These are phyloP conservation scores for Pipistrellus nathusii DNA, from an alignment of 2,797 vertebrate genomes.

Conservation along the genomic window DNA sequence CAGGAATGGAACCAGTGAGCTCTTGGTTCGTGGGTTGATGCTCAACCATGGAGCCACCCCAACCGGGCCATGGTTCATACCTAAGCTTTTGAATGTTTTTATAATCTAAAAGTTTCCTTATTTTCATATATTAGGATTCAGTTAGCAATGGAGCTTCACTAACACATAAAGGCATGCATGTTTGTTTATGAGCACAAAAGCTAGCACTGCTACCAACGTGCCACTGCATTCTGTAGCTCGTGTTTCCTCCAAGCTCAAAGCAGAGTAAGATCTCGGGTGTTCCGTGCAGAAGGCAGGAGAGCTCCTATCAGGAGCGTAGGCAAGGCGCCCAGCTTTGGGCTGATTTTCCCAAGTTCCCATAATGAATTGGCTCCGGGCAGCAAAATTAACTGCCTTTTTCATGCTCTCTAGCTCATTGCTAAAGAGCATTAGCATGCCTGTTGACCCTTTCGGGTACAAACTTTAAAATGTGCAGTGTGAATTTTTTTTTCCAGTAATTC, in stretches of 20 bases:
- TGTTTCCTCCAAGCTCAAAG: slow-evolving; percentile 25
- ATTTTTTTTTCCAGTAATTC: slow-evolving; percentile 27
- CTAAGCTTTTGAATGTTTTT: not conserved
- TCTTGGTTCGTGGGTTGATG: too few species aligned
- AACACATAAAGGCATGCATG: not conserved
- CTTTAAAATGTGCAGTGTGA: slow-evolving; percentile 2
- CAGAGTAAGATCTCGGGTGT: not conserved
- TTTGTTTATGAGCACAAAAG: not conserved
- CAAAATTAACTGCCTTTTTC: slow-evolving; percentile 37
- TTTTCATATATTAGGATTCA: not conserved
- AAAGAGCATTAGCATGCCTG: not conserved
- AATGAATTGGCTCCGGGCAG: not conserved
- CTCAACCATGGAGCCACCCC: too few species aligned
- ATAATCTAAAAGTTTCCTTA: not conserved
- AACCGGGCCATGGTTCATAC: not conserved
- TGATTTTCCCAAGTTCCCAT: slow-evolving; percentile 31
- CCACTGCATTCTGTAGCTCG: not conserved
- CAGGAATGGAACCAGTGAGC: too few species aligned
- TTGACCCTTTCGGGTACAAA: not conserved
- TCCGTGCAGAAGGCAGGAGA: not conserved
- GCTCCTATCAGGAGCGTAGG: slow-evolving; percentile 1
- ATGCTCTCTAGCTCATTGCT: slow-evolving; percentile 45
- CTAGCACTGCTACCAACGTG: not conserved
- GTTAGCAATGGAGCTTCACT: slow-evolving; percentile 4
- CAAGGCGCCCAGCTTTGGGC: not conserved